Conservation (phyloP, 2,797 vertebrate genomes). For the Vespertilio murinus region DNA sequence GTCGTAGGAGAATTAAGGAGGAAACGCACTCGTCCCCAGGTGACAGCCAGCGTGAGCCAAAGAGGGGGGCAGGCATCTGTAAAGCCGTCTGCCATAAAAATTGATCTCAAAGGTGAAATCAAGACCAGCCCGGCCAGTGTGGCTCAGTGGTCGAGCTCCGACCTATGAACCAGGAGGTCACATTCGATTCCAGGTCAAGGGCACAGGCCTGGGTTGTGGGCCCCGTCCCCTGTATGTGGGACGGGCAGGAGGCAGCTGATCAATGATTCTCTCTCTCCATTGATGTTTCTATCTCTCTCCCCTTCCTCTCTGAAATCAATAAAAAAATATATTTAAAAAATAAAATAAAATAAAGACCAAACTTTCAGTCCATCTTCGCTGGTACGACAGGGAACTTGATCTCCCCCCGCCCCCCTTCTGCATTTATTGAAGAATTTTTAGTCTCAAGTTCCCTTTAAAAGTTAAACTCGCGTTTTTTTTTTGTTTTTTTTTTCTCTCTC, state of each 20-base stretch:
- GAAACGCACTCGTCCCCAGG: background rate
- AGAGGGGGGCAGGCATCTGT: accelerated
- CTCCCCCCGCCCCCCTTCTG: background rate
- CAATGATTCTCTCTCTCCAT: too few species aligned
- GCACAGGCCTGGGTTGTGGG: too few species aligned
- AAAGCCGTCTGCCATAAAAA: background rate
- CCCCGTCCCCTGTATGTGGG: too few species aligned
- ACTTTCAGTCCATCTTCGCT: background rate
- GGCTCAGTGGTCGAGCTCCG: too few species aligned
- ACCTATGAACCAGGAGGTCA: too few species aligned
- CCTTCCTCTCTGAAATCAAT: too few species aligned
- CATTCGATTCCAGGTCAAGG: too few species aligned
- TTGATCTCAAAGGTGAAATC: background rate
- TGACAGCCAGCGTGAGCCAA: background rate
- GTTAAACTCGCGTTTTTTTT: slow-evolving; percentile 69
- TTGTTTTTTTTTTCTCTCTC: too few species aligned
- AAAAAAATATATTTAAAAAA: background rate
- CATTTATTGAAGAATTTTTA: slow-evolving; percentile 75
- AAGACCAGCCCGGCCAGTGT: background rate
- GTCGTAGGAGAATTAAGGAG: background rate
- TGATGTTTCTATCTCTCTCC: too few species aligned
- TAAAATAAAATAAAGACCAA: background rate
- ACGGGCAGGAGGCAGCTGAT: too few species aligned
- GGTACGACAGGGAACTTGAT: slow-evolving; percentile 42
- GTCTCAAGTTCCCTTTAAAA: slow-evolving; percentile 77